Conservation (phyloP, 2,797 vertebrate genomes). For the Podargus strigoides region DNA sequence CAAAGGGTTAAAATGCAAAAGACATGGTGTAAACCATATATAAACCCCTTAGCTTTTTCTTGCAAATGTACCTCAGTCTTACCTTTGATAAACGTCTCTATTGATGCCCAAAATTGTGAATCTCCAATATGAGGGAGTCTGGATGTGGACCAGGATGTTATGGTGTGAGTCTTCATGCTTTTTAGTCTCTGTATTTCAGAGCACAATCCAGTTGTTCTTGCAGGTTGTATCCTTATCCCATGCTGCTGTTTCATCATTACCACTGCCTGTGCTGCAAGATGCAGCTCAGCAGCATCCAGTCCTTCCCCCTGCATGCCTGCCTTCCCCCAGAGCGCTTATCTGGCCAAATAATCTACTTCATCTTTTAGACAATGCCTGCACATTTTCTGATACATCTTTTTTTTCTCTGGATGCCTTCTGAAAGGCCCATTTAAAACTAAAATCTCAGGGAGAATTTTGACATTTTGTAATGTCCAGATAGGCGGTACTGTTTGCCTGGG, state of each 20-base stretch:
- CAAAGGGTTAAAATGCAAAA: neutral
- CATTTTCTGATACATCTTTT: neutral
- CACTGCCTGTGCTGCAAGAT: neutral
- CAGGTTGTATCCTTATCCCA: neutral
- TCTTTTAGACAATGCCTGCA: neutral
- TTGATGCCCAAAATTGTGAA: neutral
- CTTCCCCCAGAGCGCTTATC: neutral
- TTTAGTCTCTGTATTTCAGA: neutral
- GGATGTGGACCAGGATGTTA: neutral
- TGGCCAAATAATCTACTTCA: neutral
- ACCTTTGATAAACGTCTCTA: neutral
- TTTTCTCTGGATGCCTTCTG: neutral
- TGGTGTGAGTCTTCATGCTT: neutral
- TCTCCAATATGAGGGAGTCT: neutral
- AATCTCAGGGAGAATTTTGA: neutral
- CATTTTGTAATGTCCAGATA: neutral
- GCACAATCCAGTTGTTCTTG: neutral
- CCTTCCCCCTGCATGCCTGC: neutral
- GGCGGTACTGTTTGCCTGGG: neutral
- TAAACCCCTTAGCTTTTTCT: neutral
- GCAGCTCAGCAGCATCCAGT: neutral
- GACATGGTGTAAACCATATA: fast-evolving
- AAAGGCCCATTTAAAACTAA: neutral
- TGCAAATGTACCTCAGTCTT: neutral
- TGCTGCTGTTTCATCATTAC: neutral